phyloP scores from a whole-genome alignment of 37 sponge, comb jelly and placozoan genomes.

The Aphrocallistes beatrix region DNA sequence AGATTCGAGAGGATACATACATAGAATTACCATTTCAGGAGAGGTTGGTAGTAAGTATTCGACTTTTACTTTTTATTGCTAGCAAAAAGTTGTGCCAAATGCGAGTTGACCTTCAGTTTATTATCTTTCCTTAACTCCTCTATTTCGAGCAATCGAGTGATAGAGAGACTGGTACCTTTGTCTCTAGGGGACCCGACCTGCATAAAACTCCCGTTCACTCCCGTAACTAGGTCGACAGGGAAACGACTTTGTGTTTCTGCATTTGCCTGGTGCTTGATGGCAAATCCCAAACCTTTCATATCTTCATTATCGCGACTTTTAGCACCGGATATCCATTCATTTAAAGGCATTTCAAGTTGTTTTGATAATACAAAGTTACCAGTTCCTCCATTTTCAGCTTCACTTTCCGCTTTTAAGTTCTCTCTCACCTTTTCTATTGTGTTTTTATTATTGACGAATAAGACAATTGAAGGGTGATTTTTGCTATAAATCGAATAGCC shows the following conservation, averaged over 20 bases:
- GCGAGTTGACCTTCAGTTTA: not conserved
- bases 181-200: not conserved
- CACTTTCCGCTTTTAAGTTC: not conserved
- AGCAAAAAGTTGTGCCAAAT: not conserved
- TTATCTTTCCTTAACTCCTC: not conserved
- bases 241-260: not conserved
- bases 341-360: not conserved
- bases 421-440: not conserved
- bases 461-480: not conserved
- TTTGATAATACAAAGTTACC: not conserved
- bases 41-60: no score
- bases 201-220: not conserved
- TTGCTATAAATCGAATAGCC: not conserved
- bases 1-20: no score
- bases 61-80: no score
- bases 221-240: not conserved
- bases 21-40: no score
- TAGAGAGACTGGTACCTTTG: not conserved
- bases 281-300: not conserved
- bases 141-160: not conserved
- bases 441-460: not conserved
- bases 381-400: not conserved
- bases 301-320: not conserved
- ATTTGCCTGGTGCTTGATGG: not conserved
- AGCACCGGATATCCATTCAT: not conserved